Conservation (phyloP, 2,113 vertebrate genomes). For the Nymphicus hollandicus region DNA sequence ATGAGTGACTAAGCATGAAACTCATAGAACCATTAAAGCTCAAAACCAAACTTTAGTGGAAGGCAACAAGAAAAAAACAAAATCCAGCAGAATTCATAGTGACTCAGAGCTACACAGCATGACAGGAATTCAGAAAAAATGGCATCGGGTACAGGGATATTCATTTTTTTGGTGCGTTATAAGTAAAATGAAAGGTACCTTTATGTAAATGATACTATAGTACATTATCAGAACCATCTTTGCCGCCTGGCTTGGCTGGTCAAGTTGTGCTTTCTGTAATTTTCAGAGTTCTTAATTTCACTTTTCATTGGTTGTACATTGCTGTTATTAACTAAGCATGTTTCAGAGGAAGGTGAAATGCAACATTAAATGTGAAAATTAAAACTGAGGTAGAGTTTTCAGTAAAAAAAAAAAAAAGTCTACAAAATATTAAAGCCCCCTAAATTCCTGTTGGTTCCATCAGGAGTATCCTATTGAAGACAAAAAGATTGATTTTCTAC, state of each 20-base stretch:
- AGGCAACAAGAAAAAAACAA: background rate
- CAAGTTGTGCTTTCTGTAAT: background rate
- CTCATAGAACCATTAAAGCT: background rate
- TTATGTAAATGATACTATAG: background rate
- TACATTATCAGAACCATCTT: background rate
- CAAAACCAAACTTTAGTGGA: background rate
- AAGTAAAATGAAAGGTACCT: background rate
- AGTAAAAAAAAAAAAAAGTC: background rate
- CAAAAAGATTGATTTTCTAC: background rate
- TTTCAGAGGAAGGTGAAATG: background rate
- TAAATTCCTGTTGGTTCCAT: background rate
- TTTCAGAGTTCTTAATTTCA: background rate
- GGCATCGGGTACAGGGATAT: background rate
- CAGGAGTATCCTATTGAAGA: fast-evolving
- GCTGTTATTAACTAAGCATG: background rate
- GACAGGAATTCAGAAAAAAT: background rate
- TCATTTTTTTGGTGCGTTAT: background rate
- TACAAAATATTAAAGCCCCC: fast-evolving
- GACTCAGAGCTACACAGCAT: background rate
- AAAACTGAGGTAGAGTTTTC: background rate
- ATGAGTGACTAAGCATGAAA: background rate
- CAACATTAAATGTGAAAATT: background rate
- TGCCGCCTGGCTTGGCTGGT: background rate
- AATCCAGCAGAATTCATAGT: background rate
- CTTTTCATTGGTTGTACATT: background rate